A percentile compares a stretch with the other conserved stretches of the same genome.
Evolutionary conservation across 2,797 vertebrate genomes (phyloP).

Genomic region (Gambusia yucatana): DNA sequence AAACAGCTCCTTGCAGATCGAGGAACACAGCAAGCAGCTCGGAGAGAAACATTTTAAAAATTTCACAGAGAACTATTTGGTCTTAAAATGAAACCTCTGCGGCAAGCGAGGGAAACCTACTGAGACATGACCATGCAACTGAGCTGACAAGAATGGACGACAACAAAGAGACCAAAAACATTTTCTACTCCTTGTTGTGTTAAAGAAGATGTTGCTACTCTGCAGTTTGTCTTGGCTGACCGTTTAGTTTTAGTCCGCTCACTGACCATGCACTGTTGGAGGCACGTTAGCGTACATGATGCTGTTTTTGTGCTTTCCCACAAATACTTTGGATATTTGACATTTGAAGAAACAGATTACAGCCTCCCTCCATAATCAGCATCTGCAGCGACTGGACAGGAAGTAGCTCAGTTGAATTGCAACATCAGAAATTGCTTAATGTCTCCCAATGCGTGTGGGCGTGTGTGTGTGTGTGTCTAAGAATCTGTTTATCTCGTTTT

Average conservation of each 20-base stretch:
- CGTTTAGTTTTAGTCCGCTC: conserved; percentile 43
- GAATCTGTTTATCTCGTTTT: conserved; percentile 58
- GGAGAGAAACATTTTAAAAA: neutral
- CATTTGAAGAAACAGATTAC: conserved; percentile 35
- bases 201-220: neutral
- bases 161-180: neutral
- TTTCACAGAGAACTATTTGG: neutral
- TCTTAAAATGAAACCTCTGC: neutral
- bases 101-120: neutral
- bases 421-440: conserved; percentile 59
- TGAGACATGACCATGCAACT: neutral
- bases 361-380: conserved; percentile 23
- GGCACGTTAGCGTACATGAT: conserved; percentile 19
- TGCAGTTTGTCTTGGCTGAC: conserved; percentile 24
- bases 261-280: neutral
- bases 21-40: neutral
- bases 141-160: neutral
- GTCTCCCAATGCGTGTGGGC: conserved; percentile 7
- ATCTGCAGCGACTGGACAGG: conserved; percentile 49
- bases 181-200: neutral
- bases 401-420: conserved; percentile 50
- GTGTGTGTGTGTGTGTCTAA: neutral
- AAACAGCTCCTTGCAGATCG: neutral
- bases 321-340: conserved; percentile 40
- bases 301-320: conserved; percentile 20